Evolutionary conservation across 2,797 vertebrate genomes (phyloP).

Genomic region (Scolopax bukidnonensis): DNA sequence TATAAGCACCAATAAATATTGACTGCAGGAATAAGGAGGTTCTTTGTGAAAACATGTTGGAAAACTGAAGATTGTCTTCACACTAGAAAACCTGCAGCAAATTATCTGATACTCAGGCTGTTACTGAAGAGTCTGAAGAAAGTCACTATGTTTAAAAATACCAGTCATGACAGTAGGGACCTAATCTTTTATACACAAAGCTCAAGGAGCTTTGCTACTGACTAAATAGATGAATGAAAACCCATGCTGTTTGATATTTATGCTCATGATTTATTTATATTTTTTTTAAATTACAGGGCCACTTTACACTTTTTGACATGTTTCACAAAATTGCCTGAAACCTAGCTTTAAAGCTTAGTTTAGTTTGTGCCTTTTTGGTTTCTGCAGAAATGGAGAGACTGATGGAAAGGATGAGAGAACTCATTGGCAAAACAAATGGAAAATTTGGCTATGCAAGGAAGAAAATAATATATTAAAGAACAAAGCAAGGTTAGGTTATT

Average conservation of each 20-base stretch:
- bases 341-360: background rate
- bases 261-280: background rate
- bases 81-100: background rate
- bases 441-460: background rate
- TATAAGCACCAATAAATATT: accelerated
- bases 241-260: background rate
- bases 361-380: background rate
- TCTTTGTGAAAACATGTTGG: background rate
- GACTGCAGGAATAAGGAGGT: background rate
- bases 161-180: background rate
- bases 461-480: background rate
- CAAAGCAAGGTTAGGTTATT: background rate
- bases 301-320: background rate
- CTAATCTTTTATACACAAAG: background rate
- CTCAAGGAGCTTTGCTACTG: background rate
- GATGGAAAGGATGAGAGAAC: background rate
- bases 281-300: background rate
- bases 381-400: background rate
- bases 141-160: background rate
- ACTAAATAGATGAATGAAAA: background rate
- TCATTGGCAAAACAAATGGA: background rate
- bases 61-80: background rate
- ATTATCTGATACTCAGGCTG: background rate
- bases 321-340: background rate
- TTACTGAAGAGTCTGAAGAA: background rate